Evolutionary conservation across 2,113 vertebrate genomes (phyloP), one percentile per base, ranked within the genome.

Genomic region (Macrotus californicus): DNA sequence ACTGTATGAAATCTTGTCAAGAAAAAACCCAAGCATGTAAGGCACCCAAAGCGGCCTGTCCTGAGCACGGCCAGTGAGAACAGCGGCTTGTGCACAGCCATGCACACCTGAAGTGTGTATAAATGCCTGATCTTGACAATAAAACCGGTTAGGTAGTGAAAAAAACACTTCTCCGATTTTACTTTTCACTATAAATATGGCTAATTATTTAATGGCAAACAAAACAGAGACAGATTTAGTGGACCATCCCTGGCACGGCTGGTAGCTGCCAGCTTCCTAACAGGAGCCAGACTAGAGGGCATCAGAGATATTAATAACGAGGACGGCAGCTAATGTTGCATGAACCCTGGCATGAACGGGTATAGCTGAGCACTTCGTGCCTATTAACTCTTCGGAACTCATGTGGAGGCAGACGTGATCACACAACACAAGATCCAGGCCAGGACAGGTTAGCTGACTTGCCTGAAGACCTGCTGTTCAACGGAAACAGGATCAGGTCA

Each of bases 61-160:
- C 50, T 3, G 41, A 36, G 48, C 6, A 6, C 0, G 11, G 3
- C 11, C 1, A 13, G 39, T 5, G 3, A 19, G 1, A 4, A 6
- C 12, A n/a, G 16, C 67, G 22, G 16, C 0, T 6, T 39, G 34
- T 0, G 3, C 31, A 3, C 7, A 59, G 56, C 19, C 18, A 0
- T 6, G 67, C 3, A 0, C 39, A 18, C 26, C 31, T 1, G 16
- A 75, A 50, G 31, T 3, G 31, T 0, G n/a, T 14, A 19, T 1
- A 15, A 6, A 29, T 7, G 26, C 12, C 18, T 13, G 31, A 11
- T 50, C 48, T 43, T 0, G 14, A 29, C 46, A 48, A 66, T 7
- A 24, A 59, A 52, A 36, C 39, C 4, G 21, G 19, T 10, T 15
- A 43, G 9, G 12, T 0, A 15, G 83, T 56, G 70, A 87, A n/a